Conservation (phyloP, 2,113 vertebrate genomes). For the Machaerirhynchus nigripectus region DNA sequence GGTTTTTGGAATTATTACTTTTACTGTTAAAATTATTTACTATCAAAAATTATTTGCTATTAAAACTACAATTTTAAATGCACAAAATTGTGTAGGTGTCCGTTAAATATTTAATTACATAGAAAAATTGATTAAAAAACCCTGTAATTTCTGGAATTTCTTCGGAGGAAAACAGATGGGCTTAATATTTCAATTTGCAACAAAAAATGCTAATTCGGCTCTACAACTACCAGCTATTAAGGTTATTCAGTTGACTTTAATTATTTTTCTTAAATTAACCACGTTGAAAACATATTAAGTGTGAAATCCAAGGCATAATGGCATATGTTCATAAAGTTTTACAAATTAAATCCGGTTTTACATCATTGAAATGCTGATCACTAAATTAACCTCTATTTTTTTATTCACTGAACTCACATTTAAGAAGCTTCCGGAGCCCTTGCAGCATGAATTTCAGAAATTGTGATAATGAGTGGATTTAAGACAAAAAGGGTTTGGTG, state of each 20-base stretch:
- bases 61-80: not conserved
- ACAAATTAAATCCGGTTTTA: not conserved
- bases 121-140: not conserved
- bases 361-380: not conserved
- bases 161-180: not conserved
- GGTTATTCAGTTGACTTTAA: not conserved
- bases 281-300: not conserved
- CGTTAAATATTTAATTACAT: not conserved
- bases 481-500: not conserved
- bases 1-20: not conserved
- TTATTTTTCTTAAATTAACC: not conserved
- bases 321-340: not conserved
- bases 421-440: not conserved
- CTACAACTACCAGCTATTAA: not conserved
- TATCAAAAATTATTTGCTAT: not conserved
- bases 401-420: not conserved
- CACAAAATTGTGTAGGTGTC: not conserved
- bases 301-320: not conserved
- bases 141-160: not conserved
- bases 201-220: not conserved
- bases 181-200: not conserved
- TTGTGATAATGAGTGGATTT: not conserved
- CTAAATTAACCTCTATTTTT: not conserved
- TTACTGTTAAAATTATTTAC: not conserved
- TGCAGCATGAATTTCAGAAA: not conserved